Percentiles rank a stretch among this genome's conserved stretches.
These are phyloP conservation scores for Poecilia picta DNA, from an alignment of 2,797 vertebrate genomes.

Conservation along the genomic window DNA sequence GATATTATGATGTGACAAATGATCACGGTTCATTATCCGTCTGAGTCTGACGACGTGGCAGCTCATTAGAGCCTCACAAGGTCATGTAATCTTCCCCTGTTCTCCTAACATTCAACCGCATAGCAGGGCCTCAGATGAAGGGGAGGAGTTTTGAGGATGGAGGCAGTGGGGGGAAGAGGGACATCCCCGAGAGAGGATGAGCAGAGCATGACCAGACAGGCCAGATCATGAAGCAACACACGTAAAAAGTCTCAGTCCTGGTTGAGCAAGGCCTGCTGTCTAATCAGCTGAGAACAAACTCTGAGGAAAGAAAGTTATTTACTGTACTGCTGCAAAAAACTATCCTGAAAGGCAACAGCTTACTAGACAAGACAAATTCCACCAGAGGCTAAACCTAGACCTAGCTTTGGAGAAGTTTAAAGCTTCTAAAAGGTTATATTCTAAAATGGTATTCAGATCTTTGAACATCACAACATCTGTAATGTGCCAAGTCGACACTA, in stretches of 20 bases:
- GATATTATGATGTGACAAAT: constrained; percentile 47
- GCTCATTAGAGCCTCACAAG: constrained; percentile 51
- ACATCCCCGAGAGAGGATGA: constrained; percentile 20
- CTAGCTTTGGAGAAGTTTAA: background rate
- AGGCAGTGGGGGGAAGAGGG: background rate
- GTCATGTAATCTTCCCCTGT: constrained; percentile 12
- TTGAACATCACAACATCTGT: background rate
- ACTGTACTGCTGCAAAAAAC: constrained; percentile 4
- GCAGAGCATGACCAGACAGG: constrained; percentile 51
- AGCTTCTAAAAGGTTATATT: background rate
- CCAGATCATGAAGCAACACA: constrained; percentile 10
- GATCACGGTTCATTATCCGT: constrained; percentile 56
- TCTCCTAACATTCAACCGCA: constrained; percentile 11
- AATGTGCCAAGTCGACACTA: too few species aligned
- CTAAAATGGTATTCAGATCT: background rate
- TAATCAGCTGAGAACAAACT: constrained; percentile 11
- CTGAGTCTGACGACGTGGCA: constrained; percentile 36
- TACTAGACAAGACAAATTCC: background rate
- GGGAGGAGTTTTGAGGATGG: background rate
- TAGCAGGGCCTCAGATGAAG: constrained; percentile 15
- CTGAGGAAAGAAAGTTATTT: background rate
- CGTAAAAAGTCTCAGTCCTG: constrained; percentile 34
- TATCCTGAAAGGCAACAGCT: background rate
- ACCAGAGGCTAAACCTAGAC: background rate
- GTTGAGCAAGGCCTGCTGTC: constrained; percentile 24